A percentile compares a stretch with the other conserved stretches of the same genome.
Conservation (phyloP, 2,888 invertebrate genomes). For the Apodemia zela region DNA sequence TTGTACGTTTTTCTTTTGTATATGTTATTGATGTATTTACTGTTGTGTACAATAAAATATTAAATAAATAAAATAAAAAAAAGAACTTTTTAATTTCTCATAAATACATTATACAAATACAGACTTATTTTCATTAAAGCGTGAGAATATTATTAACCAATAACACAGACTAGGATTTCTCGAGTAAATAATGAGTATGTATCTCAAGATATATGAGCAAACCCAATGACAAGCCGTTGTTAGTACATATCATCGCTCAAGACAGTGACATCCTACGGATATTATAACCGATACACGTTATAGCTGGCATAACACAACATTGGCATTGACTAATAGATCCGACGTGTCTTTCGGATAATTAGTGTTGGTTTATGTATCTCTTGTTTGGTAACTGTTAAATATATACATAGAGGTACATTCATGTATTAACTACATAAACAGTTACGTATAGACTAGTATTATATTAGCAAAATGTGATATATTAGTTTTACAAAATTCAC, state of each 20-base stretch:
- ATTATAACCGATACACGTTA: conserved; percentile 27
- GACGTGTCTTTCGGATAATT: conserved; percentile 32
- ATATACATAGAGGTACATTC: background rate
- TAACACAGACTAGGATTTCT: background rate
- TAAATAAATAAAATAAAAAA: too few species aligned
- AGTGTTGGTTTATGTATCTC: conserved; percentile 28
- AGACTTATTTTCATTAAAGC: background rate
- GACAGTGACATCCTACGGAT: conserved; percentile 19
- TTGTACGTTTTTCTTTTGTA: too few species aligned
- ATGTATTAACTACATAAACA: too few species aligned
- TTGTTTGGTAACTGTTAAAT: conserved; percentile 1
- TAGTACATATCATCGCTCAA: conserved; percentile 13
- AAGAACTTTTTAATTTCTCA: too few species aligned
- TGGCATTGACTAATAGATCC: conserved; percentile 33
- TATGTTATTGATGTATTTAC: too few species aligned
- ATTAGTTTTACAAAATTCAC: too few species aligned
- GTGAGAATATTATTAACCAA: background rate
- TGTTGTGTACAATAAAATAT: too few species aligned
- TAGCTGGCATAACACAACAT: conserved; percentile 25
- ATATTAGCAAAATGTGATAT: too few species aligned
- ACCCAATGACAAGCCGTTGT: conserved; percentile 6
- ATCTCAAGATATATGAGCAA: conserved; percentile 4
- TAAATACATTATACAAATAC: too few species aligned
- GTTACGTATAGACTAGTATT: too few species aligned
- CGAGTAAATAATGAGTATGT: conserved; percentile 10